Base-by-base conservation (phyloP, 2,797 vertebrate species). In the Argyrosomus regius region DNA sequence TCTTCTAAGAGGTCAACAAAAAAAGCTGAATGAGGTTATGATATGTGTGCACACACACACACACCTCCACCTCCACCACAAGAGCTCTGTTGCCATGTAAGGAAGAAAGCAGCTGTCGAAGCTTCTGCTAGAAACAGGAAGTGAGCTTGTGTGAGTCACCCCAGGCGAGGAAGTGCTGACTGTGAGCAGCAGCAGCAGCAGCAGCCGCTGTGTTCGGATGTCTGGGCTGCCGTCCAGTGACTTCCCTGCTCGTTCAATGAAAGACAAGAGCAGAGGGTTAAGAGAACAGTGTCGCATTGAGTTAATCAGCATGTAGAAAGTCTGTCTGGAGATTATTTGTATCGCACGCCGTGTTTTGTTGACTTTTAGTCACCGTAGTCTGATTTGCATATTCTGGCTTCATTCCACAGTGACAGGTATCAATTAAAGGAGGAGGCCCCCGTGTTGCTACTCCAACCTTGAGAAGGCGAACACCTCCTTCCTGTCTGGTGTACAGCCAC, bases 91-190 rank as follows among this genome's bases (percentile, higher is more conserved):
- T 86, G 85, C 95, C 94, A 93, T 96, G 91, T 96, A 96, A 91
- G 95, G 95, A 91, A 93, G 88, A 92, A 94, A 93, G 82, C 75
- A 89, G 88, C 87, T 74, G 45, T 91, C 4, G 39, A 84, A 93
- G 94, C 94, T 92, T 95, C 94, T 94, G 91, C 83, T 76, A 22
- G 61, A 92, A 96, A 94, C 96, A 98, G 97, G 97, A 99, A 98
- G 95, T 95, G 84, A 72, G 77, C 58, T 49, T 72, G 77, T 78
- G 82, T 97, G 96, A 97, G 92, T 97, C 96, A 95, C 93, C 93
- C 93, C 93, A 20, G 76, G 72, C 66, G 20, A 94, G 94, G 95
- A 95, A 95, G 92, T 94, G 85, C 89, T 85, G 88, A 88, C 88
- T 90, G 85, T 2, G 77, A 83, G 81, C 71, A 22, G 81, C 78